Evolutionary conservation across 2,113 vertebrate genomes (phyloP).

Genomic region (Boleophthalmus pectinirostris): DNA sequence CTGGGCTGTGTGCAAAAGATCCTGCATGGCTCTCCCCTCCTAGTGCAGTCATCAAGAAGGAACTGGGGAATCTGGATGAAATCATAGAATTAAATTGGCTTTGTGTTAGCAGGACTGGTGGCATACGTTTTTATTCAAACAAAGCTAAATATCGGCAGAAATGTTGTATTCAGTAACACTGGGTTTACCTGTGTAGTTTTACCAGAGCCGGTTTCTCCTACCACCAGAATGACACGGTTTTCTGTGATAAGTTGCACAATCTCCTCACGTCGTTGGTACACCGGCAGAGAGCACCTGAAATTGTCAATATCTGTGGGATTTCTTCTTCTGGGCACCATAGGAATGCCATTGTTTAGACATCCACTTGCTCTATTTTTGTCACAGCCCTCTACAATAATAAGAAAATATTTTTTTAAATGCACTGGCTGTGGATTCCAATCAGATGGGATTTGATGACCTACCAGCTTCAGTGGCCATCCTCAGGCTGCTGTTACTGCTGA

Average conservation of each 20-base stretch:
- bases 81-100: neutral
- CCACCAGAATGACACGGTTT: slow-evolving; percentile 86
- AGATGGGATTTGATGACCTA: slow-evolving; percentile 56
- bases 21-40: slow-evolving; percentile 83
- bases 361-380: slow-evolving; percentile 84
- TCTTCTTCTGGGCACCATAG: slow-evolving; percentile 86
- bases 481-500: slow-evolving; percentile 75
- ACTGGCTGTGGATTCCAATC: neutral
- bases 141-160: neutral
- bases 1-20: slow-evolving; percentile 96
- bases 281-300: slow-evolving; percentile 86
- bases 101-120: neutral
- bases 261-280: slow-evolving; percentile 85
- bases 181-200: slow-evolving; percentile 93
- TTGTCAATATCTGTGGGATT: slow-evolving; percentile 85
- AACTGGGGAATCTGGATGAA: slow-evolving; percentile 91
- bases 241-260: slow-evolving; percentile 87
- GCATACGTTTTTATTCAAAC: neutral
- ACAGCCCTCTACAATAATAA: slow-evolving; percentile 64
- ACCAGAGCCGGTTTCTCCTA: slow-evolving; percentile 96
- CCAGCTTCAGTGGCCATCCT: slow-evolving; percentile 74
- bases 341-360: slow-evolving; percentile 83
- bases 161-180: neutral
- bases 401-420: neutral
- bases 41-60: slow-evolving; percentile 88